Evolutionary conservation across 2,888 invertebrate species (phyloP), one percentile per base, ranked within the genome.

Genomic region (Frankliniella intonsa): DNA sequence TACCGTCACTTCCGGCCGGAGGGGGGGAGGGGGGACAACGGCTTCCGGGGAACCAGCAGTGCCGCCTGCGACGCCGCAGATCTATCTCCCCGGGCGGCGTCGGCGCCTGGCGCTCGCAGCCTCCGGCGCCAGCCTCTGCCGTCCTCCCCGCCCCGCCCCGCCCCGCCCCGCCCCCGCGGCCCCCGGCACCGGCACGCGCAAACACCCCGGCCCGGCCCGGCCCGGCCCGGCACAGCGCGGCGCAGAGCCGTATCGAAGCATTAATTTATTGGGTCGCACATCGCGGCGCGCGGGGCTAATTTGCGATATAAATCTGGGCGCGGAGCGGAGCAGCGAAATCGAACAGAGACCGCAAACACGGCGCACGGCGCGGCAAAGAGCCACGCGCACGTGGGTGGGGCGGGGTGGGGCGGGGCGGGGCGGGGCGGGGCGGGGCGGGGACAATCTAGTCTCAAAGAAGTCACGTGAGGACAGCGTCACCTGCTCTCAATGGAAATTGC

Each of bases 231-330:
- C 11, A n/a, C 69, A 22, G 22, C 69, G 19, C n/a, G 22, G 22
- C 22, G 22, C 22, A 22, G 8, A 22, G 69, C 10, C 22, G 69
- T 76, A 76, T 76, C 25, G 69, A 76, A 76, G 69, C 69, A 25
- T 76, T 76, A 76, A 76, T 76, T 76, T 76, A 76, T 76, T 76
- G 69, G 69, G 69, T 62, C 62, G 62, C 62, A 55, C 14, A 12
- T 69, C 25, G 69, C 1, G 69, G 11, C 8, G 69, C 11, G 69
- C 5, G 69, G 69, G 69, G 25, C 69, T 76, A 25, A 25, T 76
- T 76, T 22, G 69, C 22, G 69, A 76, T 76, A 76, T 76, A 76
- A 76, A 76, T 76, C 69, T 69, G 69, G 17, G 14, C 62, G 62
- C 17, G 62, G 62, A 2, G 55, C 3, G 55, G 55, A n/a, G 17